phyloP scores from a whole-genome alignment of 2,113 vertebrate species.

The Corythornis madagascariensis region DNA sequence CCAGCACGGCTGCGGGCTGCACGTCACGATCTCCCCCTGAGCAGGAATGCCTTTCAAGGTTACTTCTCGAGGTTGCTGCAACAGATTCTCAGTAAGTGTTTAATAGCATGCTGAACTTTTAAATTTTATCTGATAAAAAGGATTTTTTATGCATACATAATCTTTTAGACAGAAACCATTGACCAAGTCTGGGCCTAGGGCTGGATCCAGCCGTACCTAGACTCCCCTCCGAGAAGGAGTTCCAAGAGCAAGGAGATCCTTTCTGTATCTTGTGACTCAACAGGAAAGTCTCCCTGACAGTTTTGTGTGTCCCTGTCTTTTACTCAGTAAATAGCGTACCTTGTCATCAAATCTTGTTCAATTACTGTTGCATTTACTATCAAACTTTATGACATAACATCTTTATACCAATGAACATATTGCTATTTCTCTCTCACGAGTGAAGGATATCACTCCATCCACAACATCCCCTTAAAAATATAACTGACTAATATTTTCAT shows the following conservation, averaged over 20 bases:
- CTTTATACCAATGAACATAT: not conserved
- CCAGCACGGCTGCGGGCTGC: not conserved
- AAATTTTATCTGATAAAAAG: not conserved
- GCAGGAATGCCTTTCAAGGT: not conserved
- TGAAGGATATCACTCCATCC: not conserved
- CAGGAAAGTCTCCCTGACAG: not conserved
- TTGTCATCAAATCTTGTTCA: not conserved
- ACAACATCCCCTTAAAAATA: not conserved
- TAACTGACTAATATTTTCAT: not conserved
- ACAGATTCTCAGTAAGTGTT: not conserved
- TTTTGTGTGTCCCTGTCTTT: not conserved
- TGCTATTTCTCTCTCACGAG: not conserved
- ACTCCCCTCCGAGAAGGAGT: not conserved
- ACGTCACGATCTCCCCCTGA: not conserved
- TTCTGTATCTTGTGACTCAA: not conserved
- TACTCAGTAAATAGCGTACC: not conserved
- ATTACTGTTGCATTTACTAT: not conserved
- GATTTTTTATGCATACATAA: not conserved
- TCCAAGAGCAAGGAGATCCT: not conserved
- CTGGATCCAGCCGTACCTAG: not conserved
- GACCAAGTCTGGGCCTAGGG: not conserved
- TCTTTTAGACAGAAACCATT: not conserved
- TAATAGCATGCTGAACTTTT: not conserved
- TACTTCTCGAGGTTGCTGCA: not conserved
- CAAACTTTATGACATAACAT: not conserved